Conservation (phyloP, 2,797 vertebrate genomes). For the Pyrocephalus nanus region DNA sequence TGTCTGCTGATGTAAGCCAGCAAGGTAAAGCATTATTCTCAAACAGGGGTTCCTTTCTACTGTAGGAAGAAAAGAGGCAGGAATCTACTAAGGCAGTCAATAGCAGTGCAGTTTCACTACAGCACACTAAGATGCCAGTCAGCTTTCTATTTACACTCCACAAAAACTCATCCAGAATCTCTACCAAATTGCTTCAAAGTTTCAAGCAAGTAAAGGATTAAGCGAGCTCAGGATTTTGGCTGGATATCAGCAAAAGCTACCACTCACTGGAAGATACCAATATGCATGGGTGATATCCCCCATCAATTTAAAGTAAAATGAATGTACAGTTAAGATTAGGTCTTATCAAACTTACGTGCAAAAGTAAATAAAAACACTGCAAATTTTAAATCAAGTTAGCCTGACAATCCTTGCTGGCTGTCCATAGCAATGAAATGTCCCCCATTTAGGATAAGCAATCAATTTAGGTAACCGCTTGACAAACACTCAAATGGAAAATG, state of each 20-base stretch:
- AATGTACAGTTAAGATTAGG: not conserved
- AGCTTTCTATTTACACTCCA: not conserved
- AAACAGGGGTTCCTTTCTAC: not conserved
- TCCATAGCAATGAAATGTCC: conserved; percentile 44
- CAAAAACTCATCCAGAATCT: not conserved
- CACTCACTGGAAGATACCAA: not conserved
- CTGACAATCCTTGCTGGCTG: conserved; percentile 50
- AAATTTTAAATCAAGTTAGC: conserved; percentile 13
- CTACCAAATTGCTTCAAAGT: conserved; percentile 11
- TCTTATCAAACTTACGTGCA: not conserved
- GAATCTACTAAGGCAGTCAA: not conserved
- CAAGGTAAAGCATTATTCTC: not conserved
- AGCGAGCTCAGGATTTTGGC: not conserved
- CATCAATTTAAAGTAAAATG: not conserved
- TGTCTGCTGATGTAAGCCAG: not conserved
- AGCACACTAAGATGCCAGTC: not conserved
- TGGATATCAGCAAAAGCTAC: conserved; percentile 26
- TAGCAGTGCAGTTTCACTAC: not conserved
- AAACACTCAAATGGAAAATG: conserved; percentile 67
- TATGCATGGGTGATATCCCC: not conserved
- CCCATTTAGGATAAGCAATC: conserved; percentile 40
- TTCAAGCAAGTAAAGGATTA: conserved; percentile 20
- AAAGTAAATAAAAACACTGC: conserved; percentile 32
- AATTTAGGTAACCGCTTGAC: conserved; percentile 42
- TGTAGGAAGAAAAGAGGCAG: not conserved